Evolutionary conservation across 2,888 invertebrate species (phyloP), one percentile per base, ranked within the genome.

Genomic region (Sminthurinus aureus): DNA sequence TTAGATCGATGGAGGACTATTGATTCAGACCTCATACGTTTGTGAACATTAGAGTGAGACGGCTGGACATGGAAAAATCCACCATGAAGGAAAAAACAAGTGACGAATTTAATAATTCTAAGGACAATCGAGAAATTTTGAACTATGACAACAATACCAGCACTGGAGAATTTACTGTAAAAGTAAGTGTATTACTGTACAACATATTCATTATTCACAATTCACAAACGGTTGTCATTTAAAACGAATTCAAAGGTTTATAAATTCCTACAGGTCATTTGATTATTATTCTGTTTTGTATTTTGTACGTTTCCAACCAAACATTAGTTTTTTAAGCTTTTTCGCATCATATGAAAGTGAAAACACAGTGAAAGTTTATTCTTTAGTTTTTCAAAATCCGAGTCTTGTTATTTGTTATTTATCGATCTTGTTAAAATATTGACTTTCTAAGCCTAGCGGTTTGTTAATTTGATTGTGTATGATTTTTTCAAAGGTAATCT

Each of bases 151-250:
- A 85, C 81, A 86, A 86, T 75, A 84, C 86, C 15, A 86, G 86
- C 79, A 78, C 82, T 64, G 86, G 86, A 22, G 89, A 88, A 83
- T 83, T 89, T 51, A 88, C 89, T 81, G 90, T 92, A 26, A 92
- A 92, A 90, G 90, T 92, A 64, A 92, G 71, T 69, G 20, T 20
- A n/a, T 20, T n/a, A n/a, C n/a, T n/a, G n/a, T 11, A 20, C 12
- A 50, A 52, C 22, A 13, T 77, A 52, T n/a, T n/a, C 38, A 24
- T 2, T 38, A 50, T 76, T 58, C 20, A 12, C 22, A 76, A n/a
- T 75, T 24, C 51, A 13, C 24, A 18, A 75, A 4, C 13, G 24
- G 24, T 12, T 18, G 22, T 38, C 18, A 58, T 2, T 15, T 58
- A 9, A 58, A 58, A 58, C 6, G 38, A 38, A 38, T 6, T 6